Evolutionary conservation across 2,888 invertebrate species (phyloP).

Genomic region (Cancer borealis): DNA sequence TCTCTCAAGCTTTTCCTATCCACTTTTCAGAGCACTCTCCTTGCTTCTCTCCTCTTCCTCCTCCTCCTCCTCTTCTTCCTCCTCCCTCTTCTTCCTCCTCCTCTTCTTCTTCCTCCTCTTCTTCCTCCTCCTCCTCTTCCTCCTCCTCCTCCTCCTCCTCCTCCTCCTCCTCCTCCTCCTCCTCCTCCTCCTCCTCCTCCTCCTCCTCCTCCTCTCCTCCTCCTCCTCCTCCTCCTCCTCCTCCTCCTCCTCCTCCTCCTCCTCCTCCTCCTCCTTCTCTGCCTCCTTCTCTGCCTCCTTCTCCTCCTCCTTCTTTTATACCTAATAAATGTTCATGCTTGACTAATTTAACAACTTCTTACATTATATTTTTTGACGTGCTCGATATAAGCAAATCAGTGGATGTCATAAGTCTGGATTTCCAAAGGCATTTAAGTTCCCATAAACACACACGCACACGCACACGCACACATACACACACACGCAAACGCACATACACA

Average conservation of each 20-base stretch:
- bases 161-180: not conserved
- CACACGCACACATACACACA: no score
- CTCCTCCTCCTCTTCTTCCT: not conserved
- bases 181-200: not conserved
- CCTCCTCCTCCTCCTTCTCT: not conserved
- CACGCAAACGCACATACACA: not conserved
- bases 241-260: no score
- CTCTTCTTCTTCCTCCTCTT: not conserved
- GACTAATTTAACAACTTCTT: no score
- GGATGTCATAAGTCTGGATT: no score
- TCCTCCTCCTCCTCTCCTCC: not conserved
- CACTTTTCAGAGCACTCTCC: not conserved
- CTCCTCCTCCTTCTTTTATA: not conserved
- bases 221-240: not conserved
- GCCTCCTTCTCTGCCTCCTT: no score
- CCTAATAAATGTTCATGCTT: not conserved
- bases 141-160: not conserved
- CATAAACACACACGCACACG: no score
- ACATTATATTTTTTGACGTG: no score
- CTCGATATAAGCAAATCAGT: no score
- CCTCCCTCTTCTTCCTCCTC: not conserved
- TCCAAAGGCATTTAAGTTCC: no score
- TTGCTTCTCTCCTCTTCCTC: not conserved
- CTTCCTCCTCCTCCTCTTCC: not conserved
- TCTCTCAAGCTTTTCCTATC: not conserved